Evolutionary conservation across 2,888 invertebrate species (phyloP).

Genomic region (Orthosia gothica): DNA sequence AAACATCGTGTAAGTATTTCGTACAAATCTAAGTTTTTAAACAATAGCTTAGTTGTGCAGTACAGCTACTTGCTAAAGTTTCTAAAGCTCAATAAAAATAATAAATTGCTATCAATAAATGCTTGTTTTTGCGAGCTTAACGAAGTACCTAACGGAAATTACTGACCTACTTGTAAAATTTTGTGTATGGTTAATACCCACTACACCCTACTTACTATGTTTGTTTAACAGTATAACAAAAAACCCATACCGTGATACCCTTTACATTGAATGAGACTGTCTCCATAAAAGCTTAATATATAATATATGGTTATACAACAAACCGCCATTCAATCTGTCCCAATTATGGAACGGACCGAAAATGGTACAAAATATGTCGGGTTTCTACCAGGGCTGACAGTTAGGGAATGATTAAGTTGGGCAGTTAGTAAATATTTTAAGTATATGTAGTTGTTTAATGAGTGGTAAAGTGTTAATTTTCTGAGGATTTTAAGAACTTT

Average conservation of each 20-base stretch:
- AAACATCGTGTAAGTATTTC: neutral
- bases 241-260: constrained; percentile 32
- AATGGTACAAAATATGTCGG: constrained; percentile 62
- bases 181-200: neutral
- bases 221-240: constrained; percentile 5
- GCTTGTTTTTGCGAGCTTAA: too few species aligned
- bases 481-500: too few species aligned
- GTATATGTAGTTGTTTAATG: too few species aligned
- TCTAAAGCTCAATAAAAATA: too few species aligned
- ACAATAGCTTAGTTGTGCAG: too few species aligned
- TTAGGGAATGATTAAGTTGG: neutral
- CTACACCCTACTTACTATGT: neutral
- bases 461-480: too few species aligned
- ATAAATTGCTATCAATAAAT: too few species aligned
- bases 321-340: constrained; percentile 52
- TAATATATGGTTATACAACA: constrained; percentile 54
- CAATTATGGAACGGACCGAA: constrained; percentile 61
- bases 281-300: constrained; percentile 40
- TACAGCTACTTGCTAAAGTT: too few species aligned
- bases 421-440: neutral
- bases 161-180: too few species aligned
- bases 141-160: neutral
- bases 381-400: constrained; percentile 60
- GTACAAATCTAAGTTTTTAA: too few species aligned
- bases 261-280: constrained; percentile 37